These are phyloP conservation scores for Petrocephalus sullivani DNA, from an alignment of 2,797 vertebrate genomes.

Conservation along the genomic window DNA sequence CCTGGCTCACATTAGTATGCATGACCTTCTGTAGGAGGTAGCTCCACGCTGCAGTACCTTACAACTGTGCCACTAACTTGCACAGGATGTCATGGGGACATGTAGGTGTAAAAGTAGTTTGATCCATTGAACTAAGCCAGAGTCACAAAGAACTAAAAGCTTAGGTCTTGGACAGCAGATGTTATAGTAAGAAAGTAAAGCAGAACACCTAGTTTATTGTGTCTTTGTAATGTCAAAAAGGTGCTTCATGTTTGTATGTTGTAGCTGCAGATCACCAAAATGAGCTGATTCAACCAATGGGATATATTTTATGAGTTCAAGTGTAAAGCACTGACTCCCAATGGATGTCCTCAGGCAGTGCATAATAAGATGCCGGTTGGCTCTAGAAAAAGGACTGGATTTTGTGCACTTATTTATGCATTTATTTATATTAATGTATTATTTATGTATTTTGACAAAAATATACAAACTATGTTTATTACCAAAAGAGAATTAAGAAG, in stretches of 20 bases:
- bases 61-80: conserved; percentile 38
- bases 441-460: conserved; percentile 44
- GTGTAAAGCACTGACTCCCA: conserved; percentile 37
- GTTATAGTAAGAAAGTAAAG: conserved; percentile 62
- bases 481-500: conserved; percentile 44
- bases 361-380: conserved; percentile 50
- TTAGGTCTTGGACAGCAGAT: conserved; percentile 63
- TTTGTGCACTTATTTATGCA: conserved; percentile 47
- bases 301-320: conserved; percentile 57
- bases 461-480: conserved; percentile 38
- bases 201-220: conserved; percentile 56
- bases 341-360: conserved; percentile 54
- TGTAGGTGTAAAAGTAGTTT: conserved; percentile 51
- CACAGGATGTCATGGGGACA: conserved; percentile 46
- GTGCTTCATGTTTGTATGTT: conserved; percentile 53
- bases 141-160: conserved; percentile 59
- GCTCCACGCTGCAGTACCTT: conserved; percentile 40
- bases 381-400: conserved; percentile 48
- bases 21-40: conserved; percentile 43
- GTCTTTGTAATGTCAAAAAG: conserved; percentile 12
- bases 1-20: conserved; percentile 43
- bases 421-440: conserved; percentile 41
- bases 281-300: conserved; percentile 58
- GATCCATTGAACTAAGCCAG: conserved; percentile 64
- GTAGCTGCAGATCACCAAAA: conserved; percentile 47